Conservation (phyloP, 2,797 vertebrate species). For the Borostomias antarcticus region DNA sequence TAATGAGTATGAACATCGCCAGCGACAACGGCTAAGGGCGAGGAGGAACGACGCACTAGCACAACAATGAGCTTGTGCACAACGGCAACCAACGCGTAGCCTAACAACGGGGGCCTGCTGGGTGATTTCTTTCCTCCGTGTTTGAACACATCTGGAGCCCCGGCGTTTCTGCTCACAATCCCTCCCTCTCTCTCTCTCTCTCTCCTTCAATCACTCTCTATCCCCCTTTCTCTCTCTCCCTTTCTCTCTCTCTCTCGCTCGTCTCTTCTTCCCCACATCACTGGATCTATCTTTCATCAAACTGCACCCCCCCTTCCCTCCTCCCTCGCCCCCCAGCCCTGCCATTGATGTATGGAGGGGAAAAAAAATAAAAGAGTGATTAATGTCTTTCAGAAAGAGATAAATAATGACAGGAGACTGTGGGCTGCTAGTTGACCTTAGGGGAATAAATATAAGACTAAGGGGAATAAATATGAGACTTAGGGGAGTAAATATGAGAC, state of each 20-base stretch:
- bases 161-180: slow-evolving; percentile 64
- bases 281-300: too few species aligned
- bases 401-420: slow-evolving; percentile 81
- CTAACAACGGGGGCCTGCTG: too few species aligned
- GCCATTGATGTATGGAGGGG: slow-evolving; percentile 58
- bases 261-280: slow-evolving; percentile 55
- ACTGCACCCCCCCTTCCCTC: slow-evolving; percentile 24
- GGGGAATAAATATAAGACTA: slow-evolving; percentile 82
- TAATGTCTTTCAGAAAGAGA: slow-evolving; percentile 79
- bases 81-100: too few species aligned
- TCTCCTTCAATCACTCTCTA: too few species aligned
- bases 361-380: slow-evolving; percentile 58
- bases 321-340: slow-evolving; percentile 48
- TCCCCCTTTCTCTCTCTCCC: too few species aligned
- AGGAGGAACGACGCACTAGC: slow-evolving; percentile 54
- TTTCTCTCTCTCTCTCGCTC: slow-evolving; percentile 52
- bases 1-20: slow-evolving; percentile 67
- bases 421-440: slow-evolving; percentile 78
- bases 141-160: background rate
- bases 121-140: background rate
- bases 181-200: too few species aligned
- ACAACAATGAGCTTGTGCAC: too few species aligned
- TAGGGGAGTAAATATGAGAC: slow-evolving; percentile 82
- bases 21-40: too few species aligned
- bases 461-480: slow-evolving; percentile 82